Conservation (phyloP, 1,140 invertebrate genomes). For the Ips nitidus region DNA sequence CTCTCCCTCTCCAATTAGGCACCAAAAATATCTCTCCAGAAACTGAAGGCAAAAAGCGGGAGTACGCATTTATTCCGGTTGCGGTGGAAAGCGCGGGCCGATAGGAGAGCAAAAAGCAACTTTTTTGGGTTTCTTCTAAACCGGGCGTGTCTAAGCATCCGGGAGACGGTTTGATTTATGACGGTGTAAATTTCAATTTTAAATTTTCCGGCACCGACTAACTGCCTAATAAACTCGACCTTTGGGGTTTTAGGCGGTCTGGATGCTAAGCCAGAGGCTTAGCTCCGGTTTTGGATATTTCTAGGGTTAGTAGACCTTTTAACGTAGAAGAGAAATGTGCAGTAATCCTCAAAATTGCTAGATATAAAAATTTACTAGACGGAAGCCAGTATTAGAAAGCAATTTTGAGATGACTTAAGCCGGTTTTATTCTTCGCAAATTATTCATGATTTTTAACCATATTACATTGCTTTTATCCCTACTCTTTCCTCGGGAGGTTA, state of each 20-base stretch:
- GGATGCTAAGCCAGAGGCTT: no score
- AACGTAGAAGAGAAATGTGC: no score
- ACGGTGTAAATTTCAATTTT: slow-evolving; percentile 32
- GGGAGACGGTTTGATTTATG: slow-evolving; percentile 27
- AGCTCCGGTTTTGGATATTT: no score
- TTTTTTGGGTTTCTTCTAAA: slow-evolving; percentile 22
- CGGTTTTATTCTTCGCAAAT: no score
- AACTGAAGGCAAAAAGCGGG: slow-evolving; percentile 10
- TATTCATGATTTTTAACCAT: no score
- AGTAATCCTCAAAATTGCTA: no score
- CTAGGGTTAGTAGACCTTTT: no score
- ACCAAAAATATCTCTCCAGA: not conserved
- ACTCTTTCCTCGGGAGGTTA: no score
- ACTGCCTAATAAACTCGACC: slow-evolving; percentile 19
- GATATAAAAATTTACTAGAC: no score
- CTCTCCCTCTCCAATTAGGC: not conserved
- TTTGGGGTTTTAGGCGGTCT: not conserved
- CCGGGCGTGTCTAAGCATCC: slow-evolving; percentile 28
- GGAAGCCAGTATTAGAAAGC: no score
- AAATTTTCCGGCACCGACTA: slow-evolving; percentile 19
- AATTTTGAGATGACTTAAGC: no score
- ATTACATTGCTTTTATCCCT: no score
- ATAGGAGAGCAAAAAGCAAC: slow-evolving; percentile 5
- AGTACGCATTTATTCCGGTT: slow-evolving; percentile 26
- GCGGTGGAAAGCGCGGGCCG: slow-evolving; percentile 14